These are phyloP conservation scores for Diarsia brunnea DNA, from an alignment of 2,888 invertebrate genomes.

Conservation along the genomic window DNA sequence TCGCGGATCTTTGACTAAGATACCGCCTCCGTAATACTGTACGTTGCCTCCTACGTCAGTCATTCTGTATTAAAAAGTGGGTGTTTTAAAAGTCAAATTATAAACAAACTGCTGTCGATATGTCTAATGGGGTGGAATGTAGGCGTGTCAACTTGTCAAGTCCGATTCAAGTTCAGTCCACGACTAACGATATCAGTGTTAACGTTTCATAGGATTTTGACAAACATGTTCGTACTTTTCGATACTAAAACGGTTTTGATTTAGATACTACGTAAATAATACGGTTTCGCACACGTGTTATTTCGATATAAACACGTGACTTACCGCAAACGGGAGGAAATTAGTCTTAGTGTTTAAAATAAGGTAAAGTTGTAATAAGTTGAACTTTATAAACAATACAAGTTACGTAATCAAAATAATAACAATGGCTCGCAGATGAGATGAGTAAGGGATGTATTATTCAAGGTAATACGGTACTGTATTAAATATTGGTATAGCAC, in stretches of 20 bases:
- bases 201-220: neutral
- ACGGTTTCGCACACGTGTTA: slow-evolving; percentile 4
- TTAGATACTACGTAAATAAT: neutral
- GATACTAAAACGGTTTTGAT: neutral
- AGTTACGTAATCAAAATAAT: slow-evolving; percentile 1
- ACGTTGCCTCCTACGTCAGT: too few species aligned
- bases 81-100: too few species aligned
- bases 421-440: slow-evolving; percentile 2
- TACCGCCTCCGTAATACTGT: too few species aligned
- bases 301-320: slow-evolving; percentile 13
- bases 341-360: slow-evolving; percentile 1
- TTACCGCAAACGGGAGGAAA: slow-evolving; percentile 16
- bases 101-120: too few species aligned
- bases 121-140: too few species aligned
- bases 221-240: neutral
- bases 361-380: neutral
- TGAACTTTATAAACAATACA: neutral
- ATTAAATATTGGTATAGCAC: too few species aligned
- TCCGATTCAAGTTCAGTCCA: too few species aligned
- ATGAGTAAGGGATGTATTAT: neutral
- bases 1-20: too few species aligned
- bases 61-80: too few species aligned
- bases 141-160: too few species aligned
- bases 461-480: too few species aligned
- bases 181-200: neutral